Evolutionary conservation across 2,888 invertebrate species (phyloP), one percentile per base, ranked within the genome.

Genomic region (Pandemis cinnamomeana): DNA sequence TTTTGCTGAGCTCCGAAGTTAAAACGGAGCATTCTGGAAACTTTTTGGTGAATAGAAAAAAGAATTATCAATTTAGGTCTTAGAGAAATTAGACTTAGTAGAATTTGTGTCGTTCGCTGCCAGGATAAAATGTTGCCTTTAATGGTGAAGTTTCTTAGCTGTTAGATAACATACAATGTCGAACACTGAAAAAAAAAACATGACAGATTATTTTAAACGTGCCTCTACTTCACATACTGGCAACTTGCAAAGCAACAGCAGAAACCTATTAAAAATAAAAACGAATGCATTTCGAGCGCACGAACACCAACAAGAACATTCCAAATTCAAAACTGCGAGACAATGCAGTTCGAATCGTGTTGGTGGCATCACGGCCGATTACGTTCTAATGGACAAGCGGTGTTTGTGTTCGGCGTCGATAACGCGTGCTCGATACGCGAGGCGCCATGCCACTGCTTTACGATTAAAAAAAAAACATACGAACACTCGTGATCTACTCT

Each of bases 341-440:
- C 91, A 91, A 91, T 92, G 83, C 85, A 81, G 82, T 84, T 83
- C 84, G 84, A 87, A 86, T 87, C 80, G 91, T 91, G 93, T 90
- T 93, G 93, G 93, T 93, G 92, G 93, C 91, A 89, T 88, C 90
- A 91, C 89, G 87, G 87, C 86, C 94, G 94, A 95, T 95, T 94
- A 93, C 92, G 87, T 90, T 93, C 93, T 95, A 95, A 94, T 95
- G 94, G 92, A 94, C 94, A 94, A 93, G 90, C 91, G 89, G 79
- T 94, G 94, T 94, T 93, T 93, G 93, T 92, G 92, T 93, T 89
- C 88, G 86, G 80, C 76, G 73, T 81, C 82, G 94, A 94, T 94
- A 94, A 94, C 87, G 86, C 83, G 79, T 86, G 88, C 86, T 89
- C 87, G 94, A 94, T 94, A 93, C 87, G 89, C 89, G 83, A 90